Evolutionary conservation across 2,797 vertebrate species (phyloP), one percentile per base, ranked within the genome.

Genomic region (Enteromius mattozi): DNA sequence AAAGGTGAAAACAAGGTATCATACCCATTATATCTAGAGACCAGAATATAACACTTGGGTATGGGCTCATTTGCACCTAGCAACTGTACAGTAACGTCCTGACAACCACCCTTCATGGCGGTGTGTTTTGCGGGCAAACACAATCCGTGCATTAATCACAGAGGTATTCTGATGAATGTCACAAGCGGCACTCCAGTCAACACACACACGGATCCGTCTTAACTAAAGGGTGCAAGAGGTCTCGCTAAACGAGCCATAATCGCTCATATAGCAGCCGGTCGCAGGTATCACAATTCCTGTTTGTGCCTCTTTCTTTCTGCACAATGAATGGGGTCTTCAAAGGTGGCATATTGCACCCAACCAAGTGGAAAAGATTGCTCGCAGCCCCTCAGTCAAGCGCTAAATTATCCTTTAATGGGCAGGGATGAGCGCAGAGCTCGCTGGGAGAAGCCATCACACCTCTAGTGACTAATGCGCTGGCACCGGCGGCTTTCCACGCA

Each of bases 311-410:
- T 79, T 21, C 47, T 83, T 66, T 54, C 86, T 84, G 86, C 78
- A 87, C 87, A 91, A 91, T 91, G 91, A 92, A 92, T 91, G 86
- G 90, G 89, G 86, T 90, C 86, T 90, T 94, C 93, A 95, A 92
- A 94, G 93, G 92, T 91, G 92, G 91, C 94, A 95, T 95, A 94
- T 94, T 94, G 94, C 92, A 92, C 88, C 90, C 92, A 93, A 92
- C 90, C 91, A 94, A 92, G 94, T 90, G 89, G 78, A 87, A 85
- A 78, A 66, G 69, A 81, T 75, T 59, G 78, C 72, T 42, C 10
- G 69, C 45, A 72, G 83, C 78, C 54, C 61, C 78, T 69, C 61
- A 76, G 51, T 80, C 74, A 54, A 82, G 68, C 76, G 54, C 75
- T 87, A 80, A 87, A 87, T 87, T 74, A 84, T 82, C 72, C 40